A percentile compares a stretch with the other conserved stretches of the same genome.
Evolutionary conservation across 2,888 invertebrate genomes (phyloP).

Genomic region (Lasius platythorax): DNA sequence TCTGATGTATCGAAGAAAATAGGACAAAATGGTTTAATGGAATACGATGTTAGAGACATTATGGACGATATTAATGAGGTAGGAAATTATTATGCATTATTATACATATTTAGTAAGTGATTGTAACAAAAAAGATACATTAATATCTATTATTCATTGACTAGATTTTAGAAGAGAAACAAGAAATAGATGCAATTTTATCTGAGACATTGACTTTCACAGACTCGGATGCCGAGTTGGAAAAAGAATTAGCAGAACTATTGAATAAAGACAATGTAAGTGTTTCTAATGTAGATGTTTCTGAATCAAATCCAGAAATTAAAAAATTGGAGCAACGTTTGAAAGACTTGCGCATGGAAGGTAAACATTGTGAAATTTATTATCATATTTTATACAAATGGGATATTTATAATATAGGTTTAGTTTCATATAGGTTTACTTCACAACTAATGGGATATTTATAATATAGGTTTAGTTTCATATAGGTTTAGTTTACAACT

Average conservation of each 20-base stretch:
- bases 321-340: constrained; percentile 75
- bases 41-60: no score
- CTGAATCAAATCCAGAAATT: constrained; percentile 48
- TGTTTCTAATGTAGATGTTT: no score
- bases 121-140: no score
- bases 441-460: no score
- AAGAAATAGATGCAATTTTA: constrained; percentile 88
- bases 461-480: no score
- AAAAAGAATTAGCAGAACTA: constrained; percentile 89
- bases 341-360: constrained; percentile 74
- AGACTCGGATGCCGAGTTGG: constrained; percentile 90
- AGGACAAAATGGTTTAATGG: no score
- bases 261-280: constrained; percentile 79
- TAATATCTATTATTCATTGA: background rate
- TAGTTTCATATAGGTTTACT: no score
- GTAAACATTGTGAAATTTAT: constrained; percentile 66
- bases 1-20: no score
- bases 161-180: constrained; percentile 88
- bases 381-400: constrained; percentile 21
- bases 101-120: no score
- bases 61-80: no score
- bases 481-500: background rate
- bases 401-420: no score
- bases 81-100: no score
- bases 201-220: constrained; percentile 86